Conservation (phyloP, 2,888 invertebrate genomes). For the Acleris holmiana region DNA sequence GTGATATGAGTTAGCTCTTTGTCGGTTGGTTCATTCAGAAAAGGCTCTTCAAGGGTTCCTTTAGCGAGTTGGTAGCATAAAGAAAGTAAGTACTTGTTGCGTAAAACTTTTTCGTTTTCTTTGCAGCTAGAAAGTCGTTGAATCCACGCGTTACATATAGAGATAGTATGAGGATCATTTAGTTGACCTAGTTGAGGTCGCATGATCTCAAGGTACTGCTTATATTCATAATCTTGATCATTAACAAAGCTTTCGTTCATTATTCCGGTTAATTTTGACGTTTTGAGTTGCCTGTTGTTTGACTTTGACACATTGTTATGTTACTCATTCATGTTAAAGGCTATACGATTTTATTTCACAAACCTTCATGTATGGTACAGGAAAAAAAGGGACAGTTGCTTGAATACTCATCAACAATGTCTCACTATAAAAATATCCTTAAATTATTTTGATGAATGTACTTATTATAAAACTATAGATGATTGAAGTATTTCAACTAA, state of each 20-base stretch:
- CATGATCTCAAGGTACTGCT: constrained; percentile 69
- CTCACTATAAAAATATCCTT: too few relatives aligned
- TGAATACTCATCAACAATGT: too few relatives aligned
- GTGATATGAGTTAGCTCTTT: constrained; percentile 50
- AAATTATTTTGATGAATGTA: too few relatives aligned
- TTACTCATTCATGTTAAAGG: not conserved
- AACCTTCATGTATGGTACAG: not conserved
- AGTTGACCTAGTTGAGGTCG: constrained; percentile 65
- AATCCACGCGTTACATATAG: constrained; percentile 73
- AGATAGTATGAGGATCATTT: constrained; percentile 57
- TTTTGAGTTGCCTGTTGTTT: constrained; percentile 6
- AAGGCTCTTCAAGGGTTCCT: constrained; percentile 66
- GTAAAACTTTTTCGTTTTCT: constrained; percentile 59
- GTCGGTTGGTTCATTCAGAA: constrained; percentile 57
- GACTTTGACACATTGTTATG: constrained; percentile 1
- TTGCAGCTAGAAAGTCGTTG: constrained; percentile 60
- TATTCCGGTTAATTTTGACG: constrained; percentile 16
- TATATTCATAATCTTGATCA: constrained; percentile 67
- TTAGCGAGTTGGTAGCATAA: constrained; percentile 71
- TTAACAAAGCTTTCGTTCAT: constrained; percentile 60
- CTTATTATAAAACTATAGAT: too few relatives aligned
- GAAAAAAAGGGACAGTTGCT: constrained; percentile 2
- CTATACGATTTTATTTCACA: constrained; percentile 9
- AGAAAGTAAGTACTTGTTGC: constrained; percentile 70
- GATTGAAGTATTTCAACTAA: too few relatives aligned